A percentile compares a stretch with the other conserved stretches of the same genome.
These are phyloP conservation scores for Catocala fraxini DNA, from an alignment of 2,888 invertebrate species.

Conservation along the genomic window DNA sequence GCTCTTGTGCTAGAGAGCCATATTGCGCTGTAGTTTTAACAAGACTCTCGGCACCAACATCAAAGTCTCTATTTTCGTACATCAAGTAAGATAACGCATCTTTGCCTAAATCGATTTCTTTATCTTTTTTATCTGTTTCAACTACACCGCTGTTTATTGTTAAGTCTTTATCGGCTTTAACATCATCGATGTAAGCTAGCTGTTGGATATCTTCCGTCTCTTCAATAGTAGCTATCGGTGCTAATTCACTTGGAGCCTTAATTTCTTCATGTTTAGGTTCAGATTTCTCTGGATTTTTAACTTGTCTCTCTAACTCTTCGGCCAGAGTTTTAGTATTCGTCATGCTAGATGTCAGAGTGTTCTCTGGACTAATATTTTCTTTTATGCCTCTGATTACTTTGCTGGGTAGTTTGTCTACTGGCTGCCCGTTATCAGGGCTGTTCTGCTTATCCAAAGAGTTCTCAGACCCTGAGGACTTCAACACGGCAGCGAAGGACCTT, in stretches of 20 bases:
- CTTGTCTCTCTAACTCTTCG: slow-evolving; percentile 70
- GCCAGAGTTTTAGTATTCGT: slow-evolving; percentile 76
- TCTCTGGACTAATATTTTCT: slow-evolving; percentile 89
- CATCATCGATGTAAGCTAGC: slow-evolving; percentile 72
- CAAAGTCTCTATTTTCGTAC: slow-evolving; percentile 71
- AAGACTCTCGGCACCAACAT: slow-evolving; percentile 44
- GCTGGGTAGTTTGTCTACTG: slow-evolving; percentile 84
- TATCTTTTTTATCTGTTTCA: slow-evolving; percentile 46
- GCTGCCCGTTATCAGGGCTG: slow-evolving; percentile 75
- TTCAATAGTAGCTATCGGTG: slow-evolving; percentile 81
- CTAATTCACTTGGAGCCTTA: slow-evolving; percentile 66
- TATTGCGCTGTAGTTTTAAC: slow-evolving; percentile 51
- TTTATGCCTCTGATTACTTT: slow-evolving; percentile 88
- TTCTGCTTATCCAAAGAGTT: slow-evolving; percentile 77
- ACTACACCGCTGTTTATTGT: slow-evolving; percentile 47
- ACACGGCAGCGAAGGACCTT: slow-evolving; percentile 79
- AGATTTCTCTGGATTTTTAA: slow-evolving; percentile 62
- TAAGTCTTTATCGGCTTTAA: slow-evolving; percentile 59
- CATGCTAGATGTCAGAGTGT: slow-evolving; percentile 83
- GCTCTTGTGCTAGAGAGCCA: slow-evolving; percentile 72
- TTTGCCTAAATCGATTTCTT: slow-evolving; percentile 75
- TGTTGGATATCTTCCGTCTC: slow-evolving; percentile 68
- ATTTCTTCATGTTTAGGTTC: slow-evolving; percentile 63
- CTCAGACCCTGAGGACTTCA: slow-evolving; percentile 79
- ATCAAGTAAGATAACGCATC: slow-evolving; percentile 79